These are phyloP conservation scores for Onchidella celtica DNA, from an alignment of 2,888 invertebrate genomes.

Conservation along the genomic window DNA sequence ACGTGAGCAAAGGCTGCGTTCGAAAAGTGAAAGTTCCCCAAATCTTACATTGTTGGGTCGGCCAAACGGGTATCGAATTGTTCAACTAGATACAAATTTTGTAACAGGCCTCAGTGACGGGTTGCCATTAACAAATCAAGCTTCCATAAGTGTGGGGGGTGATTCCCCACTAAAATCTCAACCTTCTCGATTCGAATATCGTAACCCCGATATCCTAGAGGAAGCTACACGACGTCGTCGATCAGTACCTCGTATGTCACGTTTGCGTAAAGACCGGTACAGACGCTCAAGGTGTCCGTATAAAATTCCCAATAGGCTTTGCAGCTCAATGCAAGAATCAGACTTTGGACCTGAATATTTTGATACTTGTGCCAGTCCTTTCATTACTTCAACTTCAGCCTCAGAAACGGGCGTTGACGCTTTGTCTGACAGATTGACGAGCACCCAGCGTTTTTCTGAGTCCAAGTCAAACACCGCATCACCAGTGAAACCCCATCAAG, in stretches of 20 bases:
- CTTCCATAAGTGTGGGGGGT: background rate
- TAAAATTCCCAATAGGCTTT: slow-evolving; percentile 72
- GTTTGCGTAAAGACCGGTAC: slow-evolving; percentile 56
- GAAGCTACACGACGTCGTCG: background rate
- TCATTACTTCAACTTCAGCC: background rate
- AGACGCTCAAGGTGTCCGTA: slow-evolving; percentile 67
- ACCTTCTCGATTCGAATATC: background rate
- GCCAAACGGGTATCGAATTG: slow-evolving; percentile 28
- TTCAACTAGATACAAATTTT: slow-evolving; percentile 36
- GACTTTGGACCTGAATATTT: slow-evolving; percentile 55
- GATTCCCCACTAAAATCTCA: slow-evolving; percentile 15
- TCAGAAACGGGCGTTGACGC: background rate
- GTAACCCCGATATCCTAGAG: slow-evolving; percentile 16
- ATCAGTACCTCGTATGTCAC: slow-evolving; percentile 52
- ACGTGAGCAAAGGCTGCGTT: slow-evolving; percentile 53
- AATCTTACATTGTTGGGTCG: slow-evolving; percentile 35
- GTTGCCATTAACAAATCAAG: background rate
- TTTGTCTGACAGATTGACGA: background rate
- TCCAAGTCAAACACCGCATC: slow-evolving; percentile 45
- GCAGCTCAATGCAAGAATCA: slow-evolving; percentile 65
- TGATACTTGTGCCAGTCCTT: slow-evolving; percentile 3
- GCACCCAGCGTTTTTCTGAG: background rate
- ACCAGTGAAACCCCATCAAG: slow-evolving; percentile 27
- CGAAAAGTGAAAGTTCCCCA: slow-evolving; percentile 60
- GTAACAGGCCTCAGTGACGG: slow-evolving; percentile 21